These are phyloP conservation scores for Propithecus perrieri DNA, from an alignment of 2,797 vertebrate species.

Conservation along the genomic window DNA sequence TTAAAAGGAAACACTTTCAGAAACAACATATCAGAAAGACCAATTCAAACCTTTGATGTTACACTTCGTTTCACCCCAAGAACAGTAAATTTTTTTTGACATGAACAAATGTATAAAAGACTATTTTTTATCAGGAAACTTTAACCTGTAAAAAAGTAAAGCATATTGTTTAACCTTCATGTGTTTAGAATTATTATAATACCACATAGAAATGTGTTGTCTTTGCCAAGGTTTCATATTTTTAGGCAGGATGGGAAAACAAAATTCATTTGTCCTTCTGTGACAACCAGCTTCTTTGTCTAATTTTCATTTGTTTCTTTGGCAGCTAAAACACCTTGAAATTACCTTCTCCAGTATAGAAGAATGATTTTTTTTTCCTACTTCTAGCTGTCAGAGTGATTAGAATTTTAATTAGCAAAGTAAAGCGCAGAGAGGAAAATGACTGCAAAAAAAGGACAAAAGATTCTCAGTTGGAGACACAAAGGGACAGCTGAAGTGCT, in stretches of 20 bases:
- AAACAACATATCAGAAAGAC: slow-evolving; percentile 69
- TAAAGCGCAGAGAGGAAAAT: slow-evolving; percentile 79
- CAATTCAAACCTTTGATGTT: slow-evolving; percentile 72
- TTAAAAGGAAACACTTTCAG: slow-evolving; percentile 60
- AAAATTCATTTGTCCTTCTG: slow-evolving; percentile 76
- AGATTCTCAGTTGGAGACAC: slow-evolving; percentile 82
- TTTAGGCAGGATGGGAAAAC: slow-evolving; percentile 72
- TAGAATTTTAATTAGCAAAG: slow-evolving; percentile 90
- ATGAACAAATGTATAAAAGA: slow-evolving; percentile 64
- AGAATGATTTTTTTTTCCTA: slow-evolving; percentile 81
- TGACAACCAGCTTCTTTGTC: slow-evolving; percentile 85
- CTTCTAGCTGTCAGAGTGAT: slow-evolving; percentile 86
- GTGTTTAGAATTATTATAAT: slow-evolving; percentile 58
- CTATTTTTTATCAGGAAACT: slow-evolving; percentile 59
- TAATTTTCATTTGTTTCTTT: slow-evolving; percentile 84
- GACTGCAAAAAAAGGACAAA: slow-evolving; percentile 67
- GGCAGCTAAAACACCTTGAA: slow-evolving; percentile 89
- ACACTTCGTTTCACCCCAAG: slow-evolving; percentile 54
- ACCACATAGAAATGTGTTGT: slow-evolving; percentile 49
- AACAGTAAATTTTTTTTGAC: slow-evolving; percentile 70
- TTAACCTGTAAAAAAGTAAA: slow-evolving; percentile 65
- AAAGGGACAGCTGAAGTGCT: slow-evolving; percentile 75
- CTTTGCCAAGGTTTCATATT: slow-evolving; percentile 76
- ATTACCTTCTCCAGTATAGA: slow-evolving; percentile 86
- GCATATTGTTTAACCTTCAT: slow-evolving; percentile 61